Percentiles rank a stretch among this genome's conserved stretches.
Conservation (phyloP, 2,797 vertebrate genomes). For the Helicolenus hilgendorfi region DNA sequence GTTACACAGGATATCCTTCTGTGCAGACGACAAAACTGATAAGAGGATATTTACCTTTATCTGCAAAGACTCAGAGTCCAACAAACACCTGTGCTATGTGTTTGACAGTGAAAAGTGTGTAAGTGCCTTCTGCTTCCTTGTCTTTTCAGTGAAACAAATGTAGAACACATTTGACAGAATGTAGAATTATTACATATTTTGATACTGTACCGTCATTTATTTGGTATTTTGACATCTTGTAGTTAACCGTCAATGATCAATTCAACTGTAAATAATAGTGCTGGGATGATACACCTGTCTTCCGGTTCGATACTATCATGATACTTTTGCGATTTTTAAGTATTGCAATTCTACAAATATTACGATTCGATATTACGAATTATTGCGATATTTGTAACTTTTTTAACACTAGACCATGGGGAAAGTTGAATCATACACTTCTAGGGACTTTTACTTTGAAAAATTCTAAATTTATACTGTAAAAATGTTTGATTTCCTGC, state of each 20-base stretch:
- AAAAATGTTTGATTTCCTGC: too few relatives aligned
- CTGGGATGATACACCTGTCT: too few relatives aligned
- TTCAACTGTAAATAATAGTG: not conserved
- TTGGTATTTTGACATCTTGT: not conserved
- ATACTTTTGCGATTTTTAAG: too few relatives aligned
- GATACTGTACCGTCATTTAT: not conserved
- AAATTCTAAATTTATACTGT: too few relatives aligned
- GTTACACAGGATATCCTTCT: conserved; percentile 98
- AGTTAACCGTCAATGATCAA: not conserved
- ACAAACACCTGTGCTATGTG: conserved; percentile 98
- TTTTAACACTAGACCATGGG: too few relatives aligned
- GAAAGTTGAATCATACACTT: too few relatives aligned
- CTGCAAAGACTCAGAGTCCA: conserved; percentile 99
- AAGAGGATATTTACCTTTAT: conserved; percentile 99
- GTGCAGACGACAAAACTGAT: conserved; percentile 99
- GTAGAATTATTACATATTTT: not conserved
- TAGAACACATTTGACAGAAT: not conserved
- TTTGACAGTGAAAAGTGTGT: conserved; percentile 99
- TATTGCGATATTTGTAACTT: too few relatives aligned
- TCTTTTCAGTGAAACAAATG: not conserved
- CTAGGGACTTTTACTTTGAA: too few relatives aligned
- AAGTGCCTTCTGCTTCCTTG: conserved; percentile 83
- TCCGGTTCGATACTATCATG: too few relatives aligned
- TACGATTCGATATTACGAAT: too few relatives aligned
- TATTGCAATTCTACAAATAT: too few relatives aligned